Evolutionary conservation across 2,113 vertebrate genomes (phyloP).

Genomic region (Hylia prasina): DNA sequence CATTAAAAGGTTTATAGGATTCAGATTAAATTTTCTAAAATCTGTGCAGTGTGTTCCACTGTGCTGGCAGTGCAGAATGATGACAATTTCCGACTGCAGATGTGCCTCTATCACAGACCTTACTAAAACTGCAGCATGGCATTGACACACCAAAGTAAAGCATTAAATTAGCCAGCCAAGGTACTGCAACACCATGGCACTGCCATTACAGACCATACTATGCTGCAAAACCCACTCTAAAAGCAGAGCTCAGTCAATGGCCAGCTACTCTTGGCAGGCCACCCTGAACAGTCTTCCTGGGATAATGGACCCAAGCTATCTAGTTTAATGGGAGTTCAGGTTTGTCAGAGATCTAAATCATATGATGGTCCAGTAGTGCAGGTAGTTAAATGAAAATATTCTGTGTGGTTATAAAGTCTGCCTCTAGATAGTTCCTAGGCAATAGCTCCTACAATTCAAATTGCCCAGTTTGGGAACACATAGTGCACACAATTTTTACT

Average conservation of each 20-base stretch:
- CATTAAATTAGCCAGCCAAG: neutral
- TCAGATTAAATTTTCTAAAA: neutral
- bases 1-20: conserved; percentile 6
- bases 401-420: neutral
- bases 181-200: neutral
- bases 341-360: neutral
- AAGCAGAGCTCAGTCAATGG: neutral
- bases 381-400: neutral
- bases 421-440: neutral
- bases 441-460: neutral
- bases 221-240: neutral
- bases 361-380: neutral
- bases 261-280: neutral
- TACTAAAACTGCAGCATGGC: neutral
- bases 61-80: neutral
- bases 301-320: neutral
- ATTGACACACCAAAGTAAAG: neutral
- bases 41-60: neutral
- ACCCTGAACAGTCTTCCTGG: neutral
- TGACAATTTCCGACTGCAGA: neutral
- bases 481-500: neutral
- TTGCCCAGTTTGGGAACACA: neutral
- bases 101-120: neutral
- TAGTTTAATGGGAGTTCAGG: neutral
- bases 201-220: neutral